A percentile compares a stretch with the other conserved stretches of the same genome.
Conservation (phyloP, 1,140 invertebrate genomes). For the Myzus persicae region DNA sequence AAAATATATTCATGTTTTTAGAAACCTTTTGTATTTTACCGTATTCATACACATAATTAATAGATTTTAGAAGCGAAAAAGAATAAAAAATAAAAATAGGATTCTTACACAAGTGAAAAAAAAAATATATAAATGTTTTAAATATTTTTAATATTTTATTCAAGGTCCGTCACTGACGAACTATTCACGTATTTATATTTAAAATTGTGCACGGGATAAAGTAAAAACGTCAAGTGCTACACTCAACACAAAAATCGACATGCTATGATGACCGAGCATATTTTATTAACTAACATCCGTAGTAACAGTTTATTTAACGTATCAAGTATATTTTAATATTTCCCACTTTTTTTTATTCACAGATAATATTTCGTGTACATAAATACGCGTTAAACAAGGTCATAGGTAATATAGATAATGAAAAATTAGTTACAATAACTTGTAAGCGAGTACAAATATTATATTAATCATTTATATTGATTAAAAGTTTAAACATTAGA, state of each 20-base stretch:
- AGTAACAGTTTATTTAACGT: constrained; percentile 26
- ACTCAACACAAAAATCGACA: neutral
- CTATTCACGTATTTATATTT: constrained; percentile 39
- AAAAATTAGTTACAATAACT: constrained; percentile 38
- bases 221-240: constrained; percentile 7
- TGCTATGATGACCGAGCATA: constrained; percentile 1
- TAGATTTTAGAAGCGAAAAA: neutral
- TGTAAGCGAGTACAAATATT: constrained; percentile 16
- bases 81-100: neutral
- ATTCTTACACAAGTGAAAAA: neutral
- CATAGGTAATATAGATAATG: constrained; percentile 46
- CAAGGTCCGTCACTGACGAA: constrained; percentile 1
- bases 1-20: neutral
- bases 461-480: constrained; percentile 8
- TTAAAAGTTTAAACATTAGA: neutral
- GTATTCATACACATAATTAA: neutral
- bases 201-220: constrained; percentile 18
- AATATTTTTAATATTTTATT: constrained; percentile 19
- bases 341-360: constrained; percentile 18
- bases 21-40: neutral
- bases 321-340: constrained; percentile 37
- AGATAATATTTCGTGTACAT: constrained; percentile 22
- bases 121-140: neutral
- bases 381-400: constrained; percentile 44
- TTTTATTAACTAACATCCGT: constrained; percentile 5